These are phyloP conservation scores for Mormyrus iriodes DNA, from an alignment of 2,113 vertebrate genomes.

Conservation along the genomic window DNA sequence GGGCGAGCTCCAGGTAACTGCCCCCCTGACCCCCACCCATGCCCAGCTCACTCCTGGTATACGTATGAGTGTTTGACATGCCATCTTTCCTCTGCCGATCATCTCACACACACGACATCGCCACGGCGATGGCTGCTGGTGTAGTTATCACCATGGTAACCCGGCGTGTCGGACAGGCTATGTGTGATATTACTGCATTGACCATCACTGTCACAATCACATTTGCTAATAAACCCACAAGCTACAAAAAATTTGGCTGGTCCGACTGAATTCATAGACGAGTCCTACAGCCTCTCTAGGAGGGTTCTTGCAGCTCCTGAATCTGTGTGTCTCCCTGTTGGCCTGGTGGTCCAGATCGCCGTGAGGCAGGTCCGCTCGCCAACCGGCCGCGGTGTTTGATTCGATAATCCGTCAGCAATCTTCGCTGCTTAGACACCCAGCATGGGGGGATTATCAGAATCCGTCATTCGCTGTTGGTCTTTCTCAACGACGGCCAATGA, in stretches of 20 bases:
- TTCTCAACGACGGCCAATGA: background rate
- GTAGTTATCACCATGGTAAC: background rate
- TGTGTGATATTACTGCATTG: background rate
- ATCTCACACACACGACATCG: background rate
- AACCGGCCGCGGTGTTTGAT: background rate
- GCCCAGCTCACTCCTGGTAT: background rate
- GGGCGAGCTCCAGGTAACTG: constrained; percentile 63
- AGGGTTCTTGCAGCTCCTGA: background rate
- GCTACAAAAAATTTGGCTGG: background rate
- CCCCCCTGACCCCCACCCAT: background rate
- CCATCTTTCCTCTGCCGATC: background rate
- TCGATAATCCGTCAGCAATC: background rate
- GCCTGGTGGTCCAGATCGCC: background rate
- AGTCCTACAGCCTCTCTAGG: background rate
- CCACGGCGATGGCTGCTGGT: background rate
- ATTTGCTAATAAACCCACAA: background rate
- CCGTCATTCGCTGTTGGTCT: background rate
- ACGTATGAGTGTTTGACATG: background rate
- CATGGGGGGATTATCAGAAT: background rate
- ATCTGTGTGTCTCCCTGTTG: background rate
- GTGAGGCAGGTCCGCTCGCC: background rate
- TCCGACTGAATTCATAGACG: background rate
- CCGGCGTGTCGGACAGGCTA: background rate
- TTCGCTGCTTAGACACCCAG: background rate
- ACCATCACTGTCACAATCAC: background rate